Base-by-base conservation (phyloP, 1,140 invertebrate species). In the Panonychus citri region DNA sequence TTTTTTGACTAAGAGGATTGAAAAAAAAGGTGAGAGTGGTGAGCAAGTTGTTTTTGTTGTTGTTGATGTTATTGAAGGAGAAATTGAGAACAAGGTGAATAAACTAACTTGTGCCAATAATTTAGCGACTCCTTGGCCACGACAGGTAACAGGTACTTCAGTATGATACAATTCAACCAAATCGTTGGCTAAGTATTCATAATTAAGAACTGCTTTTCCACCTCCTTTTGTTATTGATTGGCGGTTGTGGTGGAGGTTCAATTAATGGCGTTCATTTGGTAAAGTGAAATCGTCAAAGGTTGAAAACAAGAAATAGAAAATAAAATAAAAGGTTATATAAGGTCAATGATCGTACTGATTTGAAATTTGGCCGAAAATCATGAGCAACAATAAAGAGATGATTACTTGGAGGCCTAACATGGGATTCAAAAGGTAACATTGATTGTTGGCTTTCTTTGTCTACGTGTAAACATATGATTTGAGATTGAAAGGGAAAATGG, bases 41-140 rank as follows among this genome's bases (percentile, higher is more conserved):
- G n/a, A n/a, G 21, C n/a, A 46, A n/a, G 43, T 46, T 24, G n/a
- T 43, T 43, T 5, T 43, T 12, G 12, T 10, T 13, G 13, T 24
- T 13, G 3, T 1, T 3, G 8, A 12, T n/a, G 12, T n/a, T 12
- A 21, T 30, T 43, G 19, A 30, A 15, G 27, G 15, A 51, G 27
- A 51, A 13, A 51, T 26, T 52, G n/a, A 28, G 15, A 25, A 25
- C 15, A n/a, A 53, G 19, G 19, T 17, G n/a, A 46, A 19, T 46
- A 51, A 57, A 67, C 67, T 58, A 67, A 80, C 78, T 72, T 78
- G 66, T 27, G 77, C 77, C 64, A 81, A 69, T 40, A 76, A 27
- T 63, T 75, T 75, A 54, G 77, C 79, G 56, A 79, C 65, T 25
- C 78, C 78, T 66, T 74, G 71, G 25, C 77, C 77, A 68, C 74